A percentile compares a stretch with the other conserved stretches of the same genome.
These are phyloP conservation scores for Oithona nana DNA, from an alignment of 2,888 invertebrate species.

Conservation along the genomic window DNA sequence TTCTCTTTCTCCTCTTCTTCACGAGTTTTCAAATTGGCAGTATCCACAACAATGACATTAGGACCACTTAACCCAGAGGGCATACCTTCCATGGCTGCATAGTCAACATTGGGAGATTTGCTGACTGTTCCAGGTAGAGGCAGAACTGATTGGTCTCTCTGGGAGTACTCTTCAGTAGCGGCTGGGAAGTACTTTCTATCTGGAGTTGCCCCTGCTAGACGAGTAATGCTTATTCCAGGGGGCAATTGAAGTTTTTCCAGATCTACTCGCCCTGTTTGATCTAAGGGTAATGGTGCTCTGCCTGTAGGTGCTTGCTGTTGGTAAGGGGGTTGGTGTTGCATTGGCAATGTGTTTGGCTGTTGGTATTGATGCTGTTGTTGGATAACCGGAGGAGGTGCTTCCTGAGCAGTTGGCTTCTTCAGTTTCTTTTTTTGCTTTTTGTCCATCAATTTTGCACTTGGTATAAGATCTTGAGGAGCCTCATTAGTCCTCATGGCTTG, in stretches of 20 bases:
- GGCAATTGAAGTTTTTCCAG: constrained; percentile 5
- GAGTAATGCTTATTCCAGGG: constrained; percentile 13
- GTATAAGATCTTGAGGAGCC: constrained; percentile 7
- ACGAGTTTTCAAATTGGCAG: constrained; percentile 18
- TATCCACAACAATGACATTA: constrained; percentile 21
- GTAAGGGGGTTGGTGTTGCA: neutral
- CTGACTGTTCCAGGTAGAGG: neutral
- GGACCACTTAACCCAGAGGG: constrained; percentile 1
- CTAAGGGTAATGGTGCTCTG: neutral
- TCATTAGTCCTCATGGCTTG: constrained; percentile 22
- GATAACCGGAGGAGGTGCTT: neutral
- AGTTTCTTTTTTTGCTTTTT: constrained; percentile 21
- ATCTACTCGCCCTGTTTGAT: neutral
- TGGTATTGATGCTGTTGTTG: neutral
- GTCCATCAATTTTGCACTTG: constrained; percentile 10
- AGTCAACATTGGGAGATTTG: constrained; percentile 1
- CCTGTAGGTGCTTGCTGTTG: neutral
- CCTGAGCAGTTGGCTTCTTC: constrained; percentile 14
- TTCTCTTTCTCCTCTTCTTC: constrained; percentile 18
- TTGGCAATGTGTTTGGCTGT: neutral
- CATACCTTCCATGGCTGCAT: constrained; percentile 1
- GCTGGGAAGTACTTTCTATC: constrained; percentile 15
- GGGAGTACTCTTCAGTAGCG: neutral
- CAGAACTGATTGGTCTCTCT: neutral
- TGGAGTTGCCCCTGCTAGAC: constrained; percentile 8